Evolutionary conservation across 1,140 invertebrate genomes (phyloP).

Genomic region (Hylaeus anthracinus): DNA sequence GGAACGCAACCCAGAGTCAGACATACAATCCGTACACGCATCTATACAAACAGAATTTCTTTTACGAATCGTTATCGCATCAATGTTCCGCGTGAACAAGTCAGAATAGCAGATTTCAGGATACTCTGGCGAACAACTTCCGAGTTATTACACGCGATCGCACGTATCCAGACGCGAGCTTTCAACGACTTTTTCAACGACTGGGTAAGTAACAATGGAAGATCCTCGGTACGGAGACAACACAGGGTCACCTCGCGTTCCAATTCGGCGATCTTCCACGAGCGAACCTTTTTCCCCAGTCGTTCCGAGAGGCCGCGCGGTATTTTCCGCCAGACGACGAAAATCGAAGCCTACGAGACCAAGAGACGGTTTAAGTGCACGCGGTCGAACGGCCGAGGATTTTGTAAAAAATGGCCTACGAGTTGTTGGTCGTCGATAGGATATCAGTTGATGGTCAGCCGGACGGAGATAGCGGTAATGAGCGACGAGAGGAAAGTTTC

Average conservation of each 20-base stretch:
- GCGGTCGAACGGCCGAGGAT: slow-evolving; percentile 21
- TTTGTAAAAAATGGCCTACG: slow-evolving; percentile 43
- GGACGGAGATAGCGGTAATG: slow-evolving; percentile 69
- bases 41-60: too few species aligned
- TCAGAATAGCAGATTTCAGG: too few species aligned
- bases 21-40: too few species aligned
- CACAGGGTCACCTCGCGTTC: not conserved
- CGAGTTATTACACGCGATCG: too few species aligned
- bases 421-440: slow-evolving; percentile 61
- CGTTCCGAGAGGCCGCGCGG: not conserved
- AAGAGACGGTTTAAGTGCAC: slow-evolving; percentile 8
- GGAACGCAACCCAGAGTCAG: too few species aligned
- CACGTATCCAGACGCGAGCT: too few species aligned
- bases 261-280: not conserved
- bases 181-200: too few species aligned
- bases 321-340: slow-evolving; percentile 1
- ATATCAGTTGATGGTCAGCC: slow-evolving; percentile 71
- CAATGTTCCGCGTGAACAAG: too few species aligned
- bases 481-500: slow-evolving; percentile 72
- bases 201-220: too few species aligned
- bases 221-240: not conserved
- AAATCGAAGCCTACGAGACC: slow-evolving; percentile 4
- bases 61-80: too few species aligned
- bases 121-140: too few species aligned
- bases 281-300: too few species aligned